phyloP scores from a whole-genome alignment of 2,797 vertebrate species.

The Channallabes apus region DNA sequence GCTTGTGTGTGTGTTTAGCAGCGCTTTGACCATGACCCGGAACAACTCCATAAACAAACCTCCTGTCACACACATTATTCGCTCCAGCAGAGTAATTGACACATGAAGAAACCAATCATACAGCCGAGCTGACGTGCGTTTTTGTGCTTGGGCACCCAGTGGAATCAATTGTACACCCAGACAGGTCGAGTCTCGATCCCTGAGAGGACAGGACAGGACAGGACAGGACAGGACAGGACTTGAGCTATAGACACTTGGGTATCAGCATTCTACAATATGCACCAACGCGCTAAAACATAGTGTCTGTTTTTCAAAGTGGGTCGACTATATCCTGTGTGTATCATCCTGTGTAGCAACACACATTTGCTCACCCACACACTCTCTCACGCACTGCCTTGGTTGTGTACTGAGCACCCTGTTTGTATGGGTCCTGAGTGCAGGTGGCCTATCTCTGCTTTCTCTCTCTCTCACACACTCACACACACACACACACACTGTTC shows the following conservation, averaged over 20 bases:
- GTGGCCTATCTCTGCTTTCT: constrained; percentile 45
- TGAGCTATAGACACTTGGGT: neutral
- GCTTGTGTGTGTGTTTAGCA: constrained; percentile 54
- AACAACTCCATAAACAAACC: constrained; percentile 61
- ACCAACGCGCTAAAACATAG: neutral
- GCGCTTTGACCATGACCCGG: constrained; percentile 60
- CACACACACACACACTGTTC: constrained; percentile 36
- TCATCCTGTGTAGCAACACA: constrained; percentile 3
- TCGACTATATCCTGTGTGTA: constrained; percentile 19
- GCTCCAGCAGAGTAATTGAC: constrained; percentile 55
- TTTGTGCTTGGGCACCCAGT: constrained; percentile 50
- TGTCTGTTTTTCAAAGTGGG: neutral
- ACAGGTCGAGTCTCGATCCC: neutral
- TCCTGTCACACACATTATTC: constrained; percentile 59
- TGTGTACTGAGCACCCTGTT: constrained; percentile 29
- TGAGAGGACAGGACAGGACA: neutral
- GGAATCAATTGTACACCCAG: constrained; percentile 47
- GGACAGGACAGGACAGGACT: neutral
- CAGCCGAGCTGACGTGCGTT: constrained; percentile 47
- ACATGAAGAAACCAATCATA: constrained; percentile 53
- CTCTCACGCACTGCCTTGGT: constrained; percentile 8
- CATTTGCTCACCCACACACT: neutral
- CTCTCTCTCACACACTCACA: constrained; percentile 35
- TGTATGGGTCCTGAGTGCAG: constrained; percentile 39
- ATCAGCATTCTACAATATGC: neutral